These are phyloP conservation scores for Callospermophilus lateralis DNA, from an alignment of 2,113 vertebrate species.

Conservation along the genomic window DNA sequence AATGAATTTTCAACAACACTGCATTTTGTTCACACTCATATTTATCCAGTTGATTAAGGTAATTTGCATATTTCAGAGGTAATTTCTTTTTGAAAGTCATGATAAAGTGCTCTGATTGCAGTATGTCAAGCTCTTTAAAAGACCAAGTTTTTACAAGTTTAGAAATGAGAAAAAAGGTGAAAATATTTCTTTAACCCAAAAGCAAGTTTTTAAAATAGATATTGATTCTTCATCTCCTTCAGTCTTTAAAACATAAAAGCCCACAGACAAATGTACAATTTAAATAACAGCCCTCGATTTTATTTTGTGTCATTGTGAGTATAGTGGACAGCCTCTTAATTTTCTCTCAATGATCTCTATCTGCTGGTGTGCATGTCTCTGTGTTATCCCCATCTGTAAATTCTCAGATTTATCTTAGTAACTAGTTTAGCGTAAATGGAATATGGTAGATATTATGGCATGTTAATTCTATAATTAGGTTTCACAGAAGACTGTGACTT, in stretches of 20 bases:
- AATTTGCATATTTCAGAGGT: constrained; percentile 86
- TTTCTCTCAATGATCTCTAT: background rate
- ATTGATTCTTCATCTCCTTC: background rate
- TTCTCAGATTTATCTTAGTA: background rate
- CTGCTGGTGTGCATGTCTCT: background rate
- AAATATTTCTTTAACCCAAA: constrained; percentile 11
- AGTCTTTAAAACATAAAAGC: background rate
- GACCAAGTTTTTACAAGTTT: constrained; percentile 4
- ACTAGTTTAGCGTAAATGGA: background rate
- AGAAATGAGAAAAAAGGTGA: constrained; percentile 33
- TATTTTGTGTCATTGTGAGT: background rate
- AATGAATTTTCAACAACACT: constrained; percentile 78
- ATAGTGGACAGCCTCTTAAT: background rate
- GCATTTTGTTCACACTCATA: constrained; percentile 77
- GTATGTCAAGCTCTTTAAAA: background rate
- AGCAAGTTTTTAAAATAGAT: background rate
- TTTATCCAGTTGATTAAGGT: constrained; percentile 83
- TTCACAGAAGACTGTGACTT: background rate
- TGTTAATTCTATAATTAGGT: background rate
- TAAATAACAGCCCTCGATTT: background rate
- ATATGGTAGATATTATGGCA: background rate
- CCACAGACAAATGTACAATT: background rate
- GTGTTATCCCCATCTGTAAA: background rate
- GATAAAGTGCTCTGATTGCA: constrained; percentile 82
- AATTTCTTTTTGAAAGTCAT: constrained; percentile 82